Conservation (phyloP, 2,113 vertebrate species). For the Marmota monax region DNA sequence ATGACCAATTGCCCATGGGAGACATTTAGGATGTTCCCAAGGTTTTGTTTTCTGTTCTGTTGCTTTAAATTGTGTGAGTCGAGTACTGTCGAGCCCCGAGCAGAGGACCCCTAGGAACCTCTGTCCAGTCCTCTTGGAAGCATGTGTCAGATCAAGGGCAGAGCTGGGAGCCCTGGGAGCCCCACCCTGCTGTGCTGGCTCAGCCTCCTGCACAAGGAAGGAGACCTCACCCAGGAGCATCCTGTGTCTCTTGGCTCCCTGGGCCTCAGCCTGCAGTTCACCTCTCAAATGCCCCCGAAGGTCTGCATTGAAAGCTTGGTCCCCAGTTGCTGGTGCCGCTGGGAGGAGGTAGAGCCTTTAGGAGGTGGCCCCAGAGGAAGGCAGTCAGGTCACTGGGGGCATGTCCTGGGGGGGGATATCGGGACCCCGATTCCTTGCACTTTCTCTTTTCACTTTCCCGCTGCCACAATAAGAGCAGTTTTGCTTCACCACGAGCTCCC, state of each 20-base stretch:
- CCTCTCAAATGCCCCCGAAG: background rate
- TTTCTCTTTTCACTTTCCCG: background rate
- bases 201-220: rapidly evolving
- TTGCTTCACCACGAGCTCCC: too few species aligned
- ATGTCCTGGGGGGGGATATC: too few species aligned
- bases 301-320: too few species aligned
- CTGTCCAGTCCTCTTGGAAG: too few species aligned
- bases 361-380: too few species aligned
- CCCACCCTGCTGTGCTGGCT: rapidly evolving
- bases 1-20: background rate
- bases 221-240: rapidly evolving
- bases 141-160: rapidly evolving
- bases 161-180: rapidly evolving
- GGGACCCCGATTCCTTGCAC: too few species aligned
- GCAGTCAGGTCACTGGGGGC: too few species aligned
- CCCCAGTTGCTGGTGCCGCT: background rate
- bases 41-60: background rate
- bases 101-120: too few species aligned
- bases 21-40: too few species aligned
- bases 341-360: background rate
- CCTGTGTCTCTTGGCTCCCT: rapidly evolving
- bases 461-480: background rate
- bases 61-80: background rate
- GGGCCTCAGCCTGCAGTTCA: rapidly evolving
- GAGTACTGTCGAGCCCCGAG: rapidly evolving